Evolutionary conservation across 2,113 vertebrate genomes (phyloP), one percentile per base, ranked within the genome.

Genomic region (Dicerorhinus sumatrensis): DNA sequence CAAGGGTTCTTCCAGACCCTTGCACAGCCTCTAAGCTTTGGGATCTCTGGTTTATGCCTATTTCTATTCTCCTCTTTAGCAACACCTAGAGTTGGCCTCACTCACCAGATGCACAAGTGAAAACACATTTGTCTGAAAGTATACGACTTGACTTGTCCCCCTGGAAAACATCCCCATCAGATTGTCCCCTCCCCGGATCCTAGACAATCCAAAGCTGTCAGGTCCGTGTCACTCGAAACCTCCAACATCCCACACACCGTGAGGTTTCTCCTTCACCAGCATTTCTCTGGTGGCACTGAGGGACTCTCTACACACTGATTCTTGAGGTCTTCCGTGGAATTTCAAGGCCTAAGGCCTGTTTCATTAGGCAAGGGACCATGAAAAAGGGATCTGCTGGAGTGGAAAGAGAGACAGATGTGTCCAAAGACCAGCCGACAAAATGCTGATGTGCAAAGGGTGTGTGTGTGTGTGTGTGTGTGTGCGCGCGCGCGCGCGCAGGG

Each of bases 381-480:
- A 33, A 33, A 72, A 75, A 72, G 54, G 31, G 5, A 20, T 20
- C 54, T 14, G 29, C 51, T 39, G 54, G 42, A 54, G 54, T 17
- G 54, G 36, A 6, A 8, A 56, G 39, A 56, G 80, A 76, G 1
- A 46, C 3, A 12, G 56, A 27, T 60, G 62, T 51, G 65, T 31
- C 80, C 12, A 67, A 91, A 92, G 75, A 62, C 39, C 90, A 62
- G 88, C 58, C 27, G n/a, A 62, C 46, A 69, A 89, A 93, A 81
- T 4, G 63, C 94, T 63, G 65, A 67, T 8, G 63, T 56, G 60
- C 42, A 48, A 46, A 89, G 42, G 33, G 25, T 27, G 29, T 65
- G 76, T 12, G 20, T 54, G 51, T 14, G 51, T 54, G 51, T 54
- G 51, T 54, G 51, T 12, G 11, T 54, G 51, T 54, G 48, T 51